These are phyloP conservation scores for Bruchidius siliquastri DNA, from an alignment of 2,888 invertebrate genomes.

Conservation along the genomic window DNA sequence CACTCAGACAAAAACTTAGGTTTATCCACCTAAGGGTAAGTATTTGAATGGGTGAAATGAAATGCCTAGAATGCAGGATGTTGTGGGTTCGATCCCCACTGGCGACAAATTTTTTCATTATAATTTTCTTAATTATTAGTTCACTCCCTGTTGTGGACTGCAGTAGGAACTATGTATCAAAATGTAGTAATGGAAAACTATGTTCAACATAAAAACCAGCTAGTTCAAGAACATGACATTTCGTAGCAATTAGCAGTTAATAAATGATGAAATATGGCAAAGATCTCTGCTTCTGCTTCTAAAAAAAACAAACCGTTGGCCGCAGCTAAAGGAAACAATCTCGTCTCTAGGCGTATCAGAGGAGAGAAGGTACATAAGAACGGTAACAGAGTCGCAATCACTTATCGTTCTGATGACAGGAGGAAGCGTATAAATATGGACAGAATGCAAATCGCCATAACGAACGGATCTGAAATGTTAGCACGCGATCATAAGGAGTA, in stretches of 20 bases:
- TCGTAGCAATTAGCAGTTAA: not conserved
- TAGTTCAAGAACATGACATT: not conserved
- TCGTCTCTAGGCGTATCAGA: not conserved
- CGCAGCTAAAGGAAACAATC: not conserved
- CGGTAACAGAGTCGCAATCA: not conserved
- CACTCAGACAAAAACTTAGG: too few species aligned
- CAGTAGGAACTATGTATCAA: too few species aligned
- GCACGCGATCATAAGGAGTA: not conserved
- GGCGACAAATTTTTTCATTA: too few species aligned
- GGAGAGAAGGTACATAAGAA: not conserved
- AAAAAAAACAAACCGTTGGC: not conserved
- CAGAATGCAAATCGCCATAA: not conserved
- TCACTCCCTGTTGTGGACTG: too few species aligned
- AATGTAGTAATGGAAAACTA: too few species aligned
- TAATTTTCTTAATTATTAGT: too few species aligned
- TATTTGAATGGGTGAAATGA: too few species aligned
- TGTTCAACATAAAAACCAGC: too few species aligned
- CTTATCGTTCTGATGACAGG: not conserved
- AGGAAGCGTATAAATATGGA: not conserved
- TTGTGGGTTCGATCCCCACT: too few species aligned
- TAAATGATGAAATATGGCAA: not conserved
- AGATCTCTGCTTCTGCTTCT: not conserved
- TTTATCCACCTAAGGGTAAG: too few species aligned
- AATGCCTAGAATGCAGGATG: too few species aligned
- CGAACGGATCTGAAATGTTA: not conserved